Evolutionary conservation across 2,797 vertebrate species (phyloP).

Genomic region (Pipistrellus pipistrellus): DNA sequence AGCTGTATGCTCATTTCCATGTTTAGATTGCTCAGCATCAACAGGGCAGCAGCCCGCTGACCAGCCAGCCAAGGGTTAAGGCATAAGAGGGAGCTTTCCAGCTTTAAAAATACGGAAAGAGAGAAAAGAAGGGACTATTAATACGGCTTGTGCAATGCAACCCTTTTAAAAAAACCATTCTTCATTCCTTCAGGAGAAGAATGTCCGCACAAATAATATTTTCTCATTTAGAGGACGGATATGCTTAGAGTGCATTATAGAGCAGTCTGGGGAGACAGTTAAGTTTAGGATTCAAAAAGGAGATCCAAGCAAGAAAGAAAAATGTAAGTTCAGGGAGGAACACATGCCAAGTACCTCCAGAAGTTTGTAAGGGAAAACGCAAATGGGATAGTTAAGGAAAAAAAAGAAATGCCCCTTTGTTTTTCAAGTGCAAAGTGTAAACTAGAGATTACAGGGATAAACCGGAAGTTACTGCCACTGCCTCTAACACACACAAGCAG

Average conservation of each 20-base stretch:
- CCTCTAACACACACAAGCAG: not conserved
- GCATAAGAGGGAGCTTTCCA: slow-evolving; percentile 27
- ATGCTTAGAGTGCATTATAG: slow-evolving; percentile 37
- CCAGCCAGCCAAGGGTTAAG: not conserved
- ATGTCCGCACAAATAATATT: slow-evolving; percentile 36
- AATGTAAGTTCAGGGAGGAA: fast-evolving
- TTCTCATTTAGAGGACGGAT: slow-evolving; percentile 41
- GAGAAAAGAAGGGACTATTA: not conserved
- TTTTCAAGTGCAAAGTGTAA: slow-evolving; percentile 35
- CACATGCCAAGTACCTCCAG: not conserved
- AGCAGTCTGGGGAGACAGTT: slow-evolving; percentile 76
- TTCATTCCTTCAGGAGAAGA: slow-evolving; percentile 56
- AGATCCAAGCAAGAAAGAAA: slow-evolving; percentile 41
- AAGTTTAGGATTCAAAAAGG: slow-evolving; percentile 37
- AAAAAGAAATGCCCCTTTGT: not conserved
- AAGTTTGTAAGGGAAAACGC: slow-evolving; percentile 49
- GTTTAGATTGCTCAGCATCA: slow-evolving; percentile 38
- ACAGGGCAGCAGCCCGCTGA: not conserved
- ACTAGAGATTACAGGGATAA: not conserved
- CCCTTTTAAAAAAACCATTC: slow-evolving; percentile 55
- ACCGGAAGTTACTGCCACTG: not conserved
- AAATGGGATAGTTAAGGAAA: not conserved
- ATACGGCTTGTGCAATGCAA: slow-evolving; percentile 45
- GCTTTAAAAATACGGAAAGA: slow-evolving; percentile 66
- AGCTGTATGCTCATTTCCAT: slow-evolving; percentile 69